Percentiles rank a stretch among this genome's conserved stretches.
Conservation (phyloP, 2,888 invertebrate species). For the Drosophila neonasuta region DNA sequence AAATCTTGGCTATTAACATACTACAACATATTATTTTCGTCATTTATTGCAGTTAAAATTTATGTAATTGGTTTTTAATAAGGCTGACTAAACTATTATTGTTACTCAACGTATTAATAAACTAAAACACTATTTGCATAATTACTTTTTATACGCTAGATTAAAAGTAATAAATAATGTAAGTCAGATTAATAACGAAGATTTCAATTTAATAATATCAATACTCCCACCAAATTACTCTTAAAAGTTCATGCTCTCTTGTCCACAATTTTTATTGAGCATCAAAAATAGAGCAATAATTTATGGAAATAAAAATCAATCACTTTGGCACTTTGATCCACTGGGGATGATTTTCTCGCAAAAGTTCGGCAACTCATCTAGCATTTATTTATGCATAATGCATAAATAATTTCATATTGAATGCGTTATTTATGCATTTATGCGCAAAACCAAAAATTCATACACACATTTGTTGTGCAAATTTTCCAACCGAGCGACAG, state of each 20-base stretch:
- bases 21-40: too few relatives aligned
- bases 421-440: conserved; percentile 68
- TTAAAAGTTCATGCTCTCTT: background rate
- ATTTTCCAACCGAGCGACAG: conserved; percentile 58
- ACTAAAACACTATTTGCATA: too few relatives aligned
- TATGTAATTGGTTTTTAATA: too few relatives aligned
- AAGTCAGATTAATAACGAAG: too few relatives aligned
- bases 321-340: background rate
- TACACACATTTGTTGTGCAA: conserved; percentile 81
- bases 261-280: background rate
- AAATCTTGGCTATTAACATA: too few relatives aligned
- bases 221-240: background rate
- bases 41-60: too few relatives aligned
- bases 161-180: too few relatives aligned
- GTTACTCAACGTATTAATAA: too few relatives aligned
- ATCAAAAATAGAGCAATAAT: background rate
- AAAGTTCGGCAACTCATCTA: conserved; percentile 14
- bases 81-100: too few relatives aligned
- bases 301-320: background rate
- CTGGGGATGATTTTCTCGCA: background rate
- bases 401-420: conserved; percentile 59
- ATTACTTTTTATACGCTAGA: too few relatives aligned
- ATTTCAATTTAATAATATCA: background rate
- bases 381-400: conserved; percentile 66
- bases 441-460: conserved; percentile 69